These are phyloP conservation scores for Lates calcarifer DNA, from an alignment of 2,113 vertebrate species.

Conservation along the genomic window DNA sequence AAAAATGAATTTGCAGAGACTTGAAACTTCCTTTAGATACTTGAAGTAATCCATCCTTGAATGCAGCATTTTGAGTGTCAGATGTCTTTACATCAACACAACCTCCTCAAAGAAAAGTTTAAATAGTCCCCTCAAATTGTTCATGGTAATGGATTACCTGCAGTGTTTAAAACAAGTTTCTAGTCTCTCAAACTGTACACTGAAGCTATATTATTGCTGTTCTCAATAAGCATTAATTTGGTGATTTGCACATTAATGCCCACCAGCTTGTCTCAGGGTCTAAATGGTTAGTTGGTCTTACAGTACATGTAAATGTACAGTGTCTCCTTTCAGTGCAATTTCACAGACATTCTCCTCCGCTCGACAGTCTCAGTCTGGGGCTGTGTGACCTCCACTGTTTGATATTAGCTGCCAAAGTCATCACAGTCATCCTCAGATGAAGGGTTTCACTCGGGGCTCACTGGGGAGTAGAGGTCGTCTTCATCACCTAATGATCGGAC, in stretches of 20 bases:
- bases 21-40: too few species aligned
- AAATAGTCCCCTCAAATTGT: neutral
- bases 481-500: constrained; percentile 33
- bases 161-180: too few species aligned
- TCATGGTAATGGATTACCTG: neutral
- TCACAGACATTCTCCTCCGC: neutral
- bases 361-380: neutral
- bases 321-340: neutral
- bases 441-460: constrained; percentile 54
- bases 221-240: neutral
- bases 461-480: constrained; percentile 58
- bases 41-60: too few species aligned
- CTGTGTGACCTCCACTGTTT: neutral
- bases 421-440: constrained; percentile 57
- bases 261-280: too few species aligned
- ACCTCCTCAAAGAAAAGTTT: too few species aligned
- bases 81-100: neutral
- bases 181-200: neutral
- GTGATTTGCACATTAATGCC: neutral
- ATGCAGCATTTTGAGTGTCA: neutral
- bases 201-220: neutral
- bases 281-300: neutral
- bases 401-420: constrained; percentile 5
- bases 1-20: neutral
- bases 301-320: neutral